Evolutionary conservation across 2,797 vertebrate genomes (phyloP).

Genomic region (Siniperca obscura): DNA sequence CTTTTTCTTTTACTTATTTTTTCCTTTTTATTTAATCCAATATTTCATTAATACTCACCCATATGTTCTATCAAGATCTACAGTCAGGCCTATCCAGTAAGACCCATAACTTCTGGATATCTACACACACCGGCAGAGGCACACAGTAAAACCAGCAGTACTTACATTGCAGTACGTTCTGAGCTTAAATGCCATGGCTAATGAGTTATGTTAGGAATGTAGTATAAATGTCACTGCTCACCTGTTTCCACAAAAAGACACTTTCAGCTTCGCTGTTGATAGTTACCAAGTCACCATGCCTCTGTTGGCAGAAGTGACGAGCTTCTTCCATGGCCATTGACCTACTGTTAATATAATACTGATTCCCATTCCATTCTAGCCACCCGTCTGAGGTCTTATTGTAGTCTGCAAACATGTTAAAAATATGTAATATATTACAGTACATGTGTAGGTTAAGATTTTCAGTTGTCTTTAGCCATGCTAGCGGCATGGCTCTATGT

Average conservation of each 20-base stretch:
- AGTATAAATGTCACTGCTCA: slow-evolving; percentile 26
- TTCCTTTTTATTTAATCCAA: neutral
- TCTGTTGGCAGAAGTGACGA: slow-evolving; percentile 85
- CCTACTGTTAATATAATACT: slow-evolving; percentile 86
- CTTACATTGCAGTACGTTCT: neutral
- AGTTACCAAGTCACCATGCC: slow-evolving; percentile 87
- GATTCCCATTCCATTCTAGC: slow-evolving; percentile 84
- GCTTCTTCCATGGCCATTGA: slow-evolving; percentile 84
- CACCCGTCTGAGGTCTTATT: slow-evolving; percentile 88
- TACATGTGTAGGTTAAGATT: neutral
- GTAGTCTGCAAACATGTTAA: slow-evolving; percentile 79
- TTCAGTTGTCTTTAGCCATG: neutral
- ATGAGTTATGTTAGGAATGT: neutral
- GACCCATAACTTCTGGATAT: fast-evolving
- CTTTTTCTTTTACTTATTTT: neutral
- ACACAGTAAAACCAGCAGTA: neutral
- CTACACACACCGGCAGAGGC: slow-evolving; percentile 15
- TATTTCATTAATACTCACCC: slow-evolving; percentile 80
- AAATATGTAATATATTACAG: slow-evolving; percentile 1
- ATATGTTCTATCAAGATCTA: slow-evolving; percentile 88
- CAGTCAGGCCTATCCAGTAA: slow-evolving; percentile 87
- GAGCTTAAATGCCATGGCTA: neutral
- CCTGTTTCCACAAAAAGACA: slow-evolving; percentile 81
- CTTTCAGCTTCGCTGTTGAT: slow-evolving; percentile 89
- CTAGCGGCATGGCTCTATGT: neutral